phyloP scores from a whole-genome alignment of 2,113 vertebrate species.

The Podarcis cretensis region DNA sequence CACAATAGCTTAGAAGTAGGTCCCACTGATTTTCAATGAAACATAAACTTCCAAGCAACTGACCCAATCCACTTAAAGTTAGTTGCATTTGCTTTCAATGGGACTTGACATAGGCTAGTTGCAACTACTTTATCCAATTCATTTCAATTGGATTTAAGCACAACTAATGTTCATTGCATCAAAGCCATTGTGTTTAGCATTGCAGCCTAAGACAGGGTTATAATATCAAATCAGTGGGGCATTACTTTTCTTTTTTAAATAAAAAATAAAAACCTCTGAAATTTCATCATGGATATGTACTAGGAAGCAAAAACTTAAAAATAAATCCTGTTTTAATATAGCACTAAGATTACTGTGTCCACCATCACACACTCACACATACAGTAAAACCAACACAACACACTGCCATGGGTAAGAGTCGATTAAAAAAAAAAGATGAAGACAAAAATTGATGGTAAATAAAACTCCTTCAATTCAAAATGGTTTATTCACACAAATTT shows the following conservation, averaged over 20 bases:
- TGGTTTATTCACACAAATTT: conserved; percentile 99
- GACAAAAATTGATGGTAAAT: conserved; percentile 87
- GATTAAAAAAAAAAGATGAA: conserved; percentile 61
- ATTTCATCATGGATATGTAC: conserved; percentile 66
- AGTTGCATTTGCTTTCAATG: conserved; percentile 2
- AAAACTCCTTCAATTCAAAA: conserved; percentile 98
- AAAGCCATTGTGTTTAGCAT: not conserved
- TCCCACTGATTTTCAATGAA: conserved; percentile 3
- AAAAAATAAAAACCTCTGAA: conserved; percentile 77
- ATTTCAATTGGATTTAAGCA: not conserved
- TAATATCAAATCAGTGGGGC: conserved; percentile 94
- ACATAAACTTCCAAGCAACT: not conserved
- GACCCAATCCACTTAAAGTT: conserved; percentile 2
- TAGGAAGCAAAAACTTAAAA: conserved; percentile 65
- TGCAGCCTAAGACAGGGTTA: conserved; percentile 75
- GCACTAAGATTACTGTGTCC: conserved; percentile 64
- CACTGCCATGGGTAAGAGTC: conserved; percentile 48
- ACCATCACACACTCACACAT: conserved; percentile 59
- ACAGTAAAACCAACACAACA: conserved; percentile 61
- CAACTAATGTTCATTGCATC: conserved; percentile 5
- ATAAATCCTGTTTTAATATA: conserved; percentile 62
- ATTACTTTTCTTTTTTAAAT: conserved; percentile 84
- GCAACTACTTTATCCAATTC: not conserved
- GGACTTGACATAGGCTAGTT: not conserved
- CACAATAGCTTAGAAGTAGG: not conserved